Evolutionary conservation across 2,797 vertebrate species (phyloP).

Genomic region (Otolemur crassicaudatus): DNA sequence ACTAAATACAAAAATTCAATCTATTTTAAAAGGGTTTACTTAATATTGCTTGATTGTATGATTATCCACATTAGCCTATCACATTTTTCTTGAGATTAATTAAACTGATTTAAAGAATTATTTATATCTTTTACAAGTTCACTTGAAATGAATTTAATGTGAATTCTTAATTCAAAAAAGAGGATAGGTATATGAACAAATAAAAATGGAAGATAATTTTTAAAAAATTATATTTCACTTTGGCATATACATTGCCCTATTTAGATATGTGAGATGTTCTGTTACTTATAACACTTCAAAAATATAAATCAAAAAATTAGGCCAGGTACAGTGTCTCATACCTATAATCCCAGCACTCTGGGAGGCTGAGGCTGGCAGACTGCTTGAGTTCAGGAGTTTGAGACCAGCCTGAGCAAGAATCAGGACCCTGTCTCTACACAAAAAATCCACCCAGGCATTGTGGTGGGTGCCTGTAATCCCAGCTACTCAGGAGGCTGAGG

Average conservation of each 20-base stretch:
- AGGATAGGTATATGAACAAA: neutral
- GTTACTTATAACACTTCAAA: constrained; percentile 17
- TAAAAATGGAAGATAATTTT: constrained; percentile 39
- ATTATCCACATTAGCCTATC: neutral
- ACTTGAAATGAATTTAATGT: constrained; percentile 58
- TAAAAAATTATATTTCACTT: constrained; percentile 5
- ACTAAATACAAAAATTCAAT: constrained; percentile 50
- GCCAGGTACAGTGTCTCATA: neutral
- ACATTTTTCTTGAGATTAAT: constrained; percentile 54
- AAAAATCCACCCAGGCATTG: too few relatives aligned
- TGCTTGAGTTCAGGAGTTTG: too few relatives aligned
- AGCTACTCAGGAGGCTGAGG: too few relatives aligned
- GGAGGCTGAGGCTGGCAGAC: too few relatives aligned
- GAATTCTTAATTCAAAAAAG: constrained; percentile 51
- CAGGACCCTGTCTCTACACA: too few relatives aligned
- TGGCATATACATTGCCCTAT: constrained; percentile 7
- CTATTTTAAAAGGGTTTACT: constrained; percentile 25
- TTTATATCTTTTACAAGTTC: constrained; percentile 38
- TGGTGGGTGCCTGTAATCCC: too few relatives aligned
- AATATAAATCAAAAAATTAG: constrained; percentile 18
- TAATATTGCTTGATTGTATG: constrained; percentile 10
- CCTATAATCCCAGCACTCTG: neutral
- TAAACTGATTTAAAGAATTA: constrained; percentile 43
- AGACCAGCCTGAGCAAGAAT: too few relatives aligned
- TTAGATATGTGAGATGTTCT: neutral